Conservation (phyloP, 2,113 vertebrate genomes). For the Paramisgurnus dabryanus region DNA sequence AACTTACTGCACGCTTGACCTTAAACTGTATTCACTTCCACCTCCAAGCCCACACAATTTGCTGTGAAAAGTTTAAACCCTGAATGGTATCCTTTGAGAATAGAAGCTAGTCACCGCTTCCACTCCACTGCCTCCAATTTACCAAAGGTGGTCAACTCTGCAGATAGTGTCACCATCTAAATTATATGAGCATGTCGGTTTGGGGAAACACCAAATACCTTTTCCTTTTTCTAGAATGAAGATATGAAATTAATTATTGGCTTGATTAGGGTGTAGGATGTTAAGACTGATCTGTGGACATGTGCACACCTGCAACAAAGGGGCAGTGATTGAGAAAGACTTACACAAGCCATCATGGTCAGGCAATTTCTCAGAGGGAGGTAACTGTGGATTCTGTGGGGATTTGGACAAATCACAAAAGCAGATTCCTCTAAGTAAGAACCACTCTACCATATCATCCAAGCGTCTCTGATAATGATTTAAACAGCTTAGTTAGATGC, state of each 20-base stretch:
- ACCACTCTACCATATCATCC: background rate
- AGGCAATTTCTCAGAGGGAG: constrained; percentile 54
- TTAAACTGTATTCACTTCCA: constrained; percentile 43
- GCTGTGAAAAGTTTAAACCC: constrained; percentile 44
- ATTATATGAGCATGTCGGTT: constrained; percentile 37
- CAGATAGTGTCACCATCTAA: constrained; percentile 73
- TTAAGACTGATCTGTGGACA: constrained; percentile 57
- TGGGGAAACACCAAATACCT: constrained; percentile 35
- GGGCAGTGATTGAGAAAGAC: constrained; percentile 54
- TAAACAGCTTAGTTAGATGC: no score
- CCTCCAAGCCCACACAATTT: constrained; percentile 36
- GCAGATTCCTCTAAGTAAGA: constrained; percentile 42
- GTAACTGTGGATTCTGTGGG: constrained; percentile 25
- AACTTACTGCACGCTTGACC: constrained; percentile 45
- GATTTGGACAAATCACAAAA: constrained; percentile 26
- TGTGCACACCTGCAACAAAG: constrained; percentile 58
- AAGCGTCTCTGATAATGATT: no score
- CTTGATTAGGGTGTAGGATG: constrained; percentile 57
- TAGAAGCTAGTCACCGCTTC: constrained; percentile 69
- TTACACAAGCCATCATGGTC: constrained; percentile 53
- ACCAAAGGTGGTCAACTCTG: constrained; percentile 76
- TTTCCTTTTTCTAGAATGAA: constrained; percentile 29
- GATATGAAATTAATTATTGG: constrained; percentile 63
- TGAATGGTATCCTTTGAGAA: constrained; percentile 52
- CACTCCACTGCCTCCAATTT: constrained; percentile 81